Base-by-base conservation (phyloP, 1,140 invertebrate genomes). In the Ganaspis sp. region DNA sequence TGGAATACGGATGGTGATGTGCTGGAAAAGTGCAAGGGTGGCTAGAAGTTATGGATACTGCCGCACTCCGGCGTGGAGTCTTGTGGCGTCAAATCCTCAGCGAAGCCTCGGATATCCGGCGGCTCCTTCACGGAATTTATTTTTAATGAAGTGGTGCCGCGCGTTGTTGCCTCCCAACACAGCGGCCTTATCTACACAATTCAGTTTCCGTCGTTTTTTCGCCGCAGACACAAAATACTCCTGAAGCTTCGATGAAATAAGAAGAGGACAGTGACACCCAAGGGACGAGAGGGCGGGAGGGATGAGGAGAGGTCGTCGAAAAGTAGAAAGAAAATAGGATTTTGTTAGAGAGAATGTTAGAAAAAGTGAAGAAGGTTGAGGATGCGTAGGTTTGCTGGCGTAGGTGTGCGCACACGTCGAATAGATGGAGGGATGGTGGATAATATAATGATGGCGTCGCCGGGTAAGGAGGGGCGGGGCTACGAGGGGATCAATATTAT, bases 381-480 rank as follows among this genome's bases (percentile, higher is more conserved):
- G 21, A 38, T 42, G 37, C 23, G 21, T 70, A 64, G 45, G 38
- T 17, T 21, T n/a, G 26, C 15, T 15, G 8, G 69, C 74, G 78
- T 54, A 70, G 70, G 80, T 86, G 82, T 80, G 84, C 83, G 83
- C 58, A 64, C 83, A 85, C 82, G 82, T 85, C 81, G 87, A 83
- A 86, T 84, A 87, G 82, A 87, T 82, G 81, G 83, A 90, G 88
- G 90, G 88, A 90, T 91, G 90, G 89, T 90, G 89, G 90, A 90
- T 91, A 91, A 91, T 90, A 90, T 91, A 91, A 91, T 91, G 90
- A 91, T 91, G 90, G 90, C 90, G 90, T 88, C 90, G 89, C 85
- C 83, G 86, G 84, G 84, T 84, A 87, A 87, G 88, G 89, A 88
- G 88, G 85, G 90, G 90, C 90, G 90, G 90, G 90, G 88, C 90